Conservation (phyloP, 2,113 vertebrate species). For the Lampris incognitus region DNA sequence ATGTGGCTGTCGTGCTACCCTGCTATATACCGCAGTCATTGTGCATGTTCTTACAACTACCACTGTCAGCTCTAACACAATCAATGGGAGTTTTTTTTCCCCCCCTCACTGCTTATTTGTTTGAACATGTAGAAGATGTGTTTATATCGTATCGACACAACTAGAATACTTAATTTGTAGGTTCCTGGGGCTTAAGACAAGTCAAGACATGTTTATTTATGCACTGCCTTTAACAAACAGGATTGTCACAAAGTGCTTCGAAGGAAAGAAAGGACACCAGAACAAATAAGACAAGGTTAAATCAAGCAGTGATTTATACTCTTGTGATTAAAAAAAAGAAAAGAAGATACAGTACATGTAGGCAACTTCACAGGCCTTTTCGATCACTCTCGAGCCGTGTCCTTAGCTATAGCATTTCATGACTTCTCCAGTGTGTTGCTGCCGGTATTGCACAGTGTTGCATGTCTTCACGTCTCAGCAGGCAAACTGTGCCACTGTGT, state of each 20-base stretch:
- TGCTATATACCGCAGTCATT: not conserved
- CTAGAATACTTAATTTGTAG: conserved; percentile 32
- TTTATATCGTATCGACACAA: not conserved
- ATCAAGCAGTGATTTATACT: conserved; percentile 50
- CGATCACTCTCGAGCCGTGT: conserved; percentile 42
- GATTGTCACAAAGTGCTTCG: conserved; percentile 62
- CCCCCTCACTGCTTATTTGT: not conserved
- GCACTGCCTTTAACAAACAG: conserved; percentile 48
- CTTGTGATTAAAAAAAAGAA: not conserved
- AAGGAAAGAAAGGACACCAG: conserved; percentile 55
- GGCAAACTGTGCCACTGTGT: conserved; percentile 54
- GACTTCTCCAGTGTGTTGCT: conserved; percentile 44
- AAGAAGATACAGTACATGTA: conserved; percentile 33
- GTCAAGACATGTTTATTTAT: conserved; percentile 76
- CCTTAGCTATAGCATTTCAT: conserved; percentile 31
- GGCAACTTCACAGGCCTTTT: conserved; percentile 62
- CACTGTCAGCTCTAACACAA: not conserved
- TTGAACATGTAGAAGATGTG: conserved; percentile 13
- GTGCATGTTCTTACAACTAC: too few species aligned
- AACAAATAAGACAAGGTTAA: conserved; percentile 44
- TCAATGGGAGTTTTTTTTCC: not conserved
- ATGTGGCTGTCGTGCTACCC: not conserved
- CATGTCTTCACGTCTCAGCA: conserved; percentile 56
- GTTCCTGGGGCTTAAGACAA: conserved; percentile 65
- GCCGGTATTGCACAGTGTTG: conserved; percentile 63